phyloP scores from a whole-genome alignment of 2,888 invertebrate species.

The Plebejus anna region DNA sequence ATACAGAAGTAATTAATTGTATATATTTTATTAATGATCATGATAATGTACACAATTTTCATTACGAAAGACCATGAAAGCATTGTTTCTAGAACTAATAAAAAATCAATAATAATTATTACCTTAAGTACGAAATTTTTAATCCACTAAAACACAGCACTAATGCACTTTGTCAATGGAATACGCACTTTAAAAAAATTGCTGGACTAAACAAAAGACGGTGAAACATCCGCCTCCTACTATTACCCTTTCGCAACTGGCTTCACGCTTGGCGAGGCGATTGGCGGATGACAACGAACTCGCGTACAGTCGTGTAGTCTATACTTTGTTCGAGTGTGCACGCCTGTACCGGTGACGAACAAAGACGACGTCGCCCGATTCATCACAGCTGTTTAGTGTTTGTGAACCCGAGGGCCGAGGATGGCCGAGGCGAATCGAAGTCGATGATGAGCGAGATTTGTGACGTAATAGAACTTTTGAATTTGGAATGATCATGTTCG shows the following conservation, averaged over 20 bases:
- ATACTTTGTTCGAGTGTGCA: constrained; percentile 42
- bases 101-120: not conserved
- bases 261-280: constrained; percentile 25
- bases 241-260: constrained; percentile 25
- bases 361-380: constrained; percentile 59
- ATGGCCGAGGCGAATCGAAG: constrained; percentile 58
- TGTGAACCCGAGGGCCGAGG: constrained; percentile 53
- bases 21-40: not conserved
- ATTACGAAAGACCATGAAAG: not conserved
- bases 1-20: not conserved
- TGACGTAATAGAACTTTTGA: constrained; percentile 48
- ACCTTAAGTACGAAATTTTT: not conserved
- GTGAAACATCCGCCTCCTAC: constrained; percentile 5
- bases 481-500: constrained; percentile 1
- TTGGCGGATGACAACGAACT: constrained; percentile 27
- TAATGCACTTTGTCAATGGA: not conserved
- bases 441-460: constrained; percentile 52
- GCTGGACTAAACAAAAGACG: not conserved
- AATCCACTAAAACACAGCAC: constrained; percentile 27
- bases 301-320: constrained; percentile 16
- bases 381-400: constrained; percentile 74
- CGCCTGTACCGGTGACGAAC: constrained; percentile 49
- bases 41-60: not conserved
- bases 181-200: constrained; percentile 21
- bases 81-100: not conserved